Evolutionary conservation across 1,140 invertebrate genomes (phyloP).

Genomic region (Acromyrmex charruanus): DNA sequence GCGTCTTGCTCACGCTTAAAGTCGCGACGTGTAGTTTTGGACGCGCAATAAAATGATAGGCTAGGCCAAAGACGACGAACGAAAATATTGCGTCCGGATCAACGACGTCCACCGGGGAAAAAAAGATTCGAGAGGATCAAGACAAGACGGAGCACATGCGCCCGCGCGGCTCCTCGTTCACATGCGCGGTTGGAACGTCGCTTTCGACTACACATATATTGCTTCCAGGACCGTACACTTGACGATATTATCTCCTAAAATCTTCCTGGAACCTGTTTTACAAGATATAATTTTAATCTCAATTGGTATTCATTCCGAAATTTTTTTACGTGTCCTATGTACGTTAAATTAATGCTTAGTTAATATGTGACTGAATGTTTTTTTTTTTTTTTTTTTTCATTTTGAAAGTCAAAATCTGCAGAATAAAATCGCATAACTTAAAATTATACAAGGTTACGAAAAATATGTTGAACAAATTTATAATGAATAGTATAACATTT

Average conservation of each 20-base stretch:
- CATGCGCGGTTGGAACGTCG: conserved; percentile 72
- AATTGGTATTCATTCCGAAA: too few species aligned
- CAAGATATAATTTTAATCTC: too few species aligned
- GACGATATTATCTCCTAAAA: neutral
- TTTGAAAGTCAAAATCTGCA: too few species aligned
- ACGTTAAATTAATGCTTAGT: too few species aligned
- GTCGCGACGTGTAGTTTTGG: neutral
- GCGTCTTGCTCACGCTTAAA: neutral
- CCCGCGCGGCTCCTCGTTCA: conserved; percentile 65
- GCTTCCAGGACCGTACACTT: conserved; percentile 64
- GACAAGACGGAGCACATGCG: conserved; percentile 57
- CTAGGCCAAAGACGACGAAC: neutral
- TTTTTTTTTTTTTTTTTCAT: too few species aligned
- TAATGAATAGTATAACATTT: too few species aligned
- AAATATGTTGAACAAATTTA: too few species aligned
- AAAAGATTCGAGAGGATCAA: conserved; percentile 19
- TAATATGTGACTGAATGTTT: too few species aligned
- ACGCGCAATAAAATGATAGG: neutral
- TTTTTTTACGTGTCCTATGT: too few species aligned
- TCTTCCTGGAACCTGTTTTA: neutral
- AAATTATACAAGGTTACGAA: too few species aligned
- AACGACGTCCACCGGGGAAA: neutral
- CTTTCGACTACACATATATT: conserved; percentile 56
- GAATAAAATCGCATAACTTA: too few species aligned
- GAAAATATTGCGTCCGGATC: conserved; percentile 5